Base-by-base conservation (phyloP, 2,113 vertebrate species). In the Gobiocypris rarus region DNA sequence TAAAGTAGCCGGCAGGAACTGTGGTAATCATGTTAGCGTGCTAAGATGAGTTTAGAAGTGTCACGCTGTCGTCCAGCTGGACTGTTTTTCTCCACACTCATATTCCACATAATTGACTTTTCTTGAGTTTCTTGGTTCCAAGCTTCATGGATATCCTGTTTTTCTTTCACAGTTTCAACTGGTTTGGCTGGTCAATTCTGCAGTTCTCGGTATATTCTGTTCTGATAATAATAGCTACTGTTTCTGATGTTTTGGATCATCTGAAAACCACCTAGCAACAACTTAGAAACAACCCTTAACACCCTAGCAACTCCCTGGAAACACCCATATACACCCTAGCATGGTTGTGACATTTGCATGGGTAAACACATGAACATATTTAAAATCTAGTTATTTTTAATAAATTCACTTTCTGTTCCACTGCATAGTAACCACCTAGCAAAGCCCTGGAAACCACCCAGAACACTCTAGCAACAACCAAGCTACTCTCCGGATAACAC, bases 1-100 rank as follows among this genome's bases (percentile, higher is more conserved):
- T 75, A 52, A 71, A 71, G 69, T 71, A 71, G 69, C 69, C 38
- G 69, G 69, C 38, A 71, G 69, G 69, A 75, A 75, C 48, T 75
- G 73, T 31, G 28, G 48, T 54, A 75, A 75, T 75, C 69, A 71
- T 3, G 38, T 71, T 71, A 75, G 71, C 24, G 14, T 13, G 71
- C 71, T 52, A 26, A 52, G 71, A 75, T 75, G 71, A 75, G 43
- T 75, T 75, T 75, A 75, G 14, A 75, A 50, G 71, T 50, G 45
- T 75, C 71, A 75, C 45, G 8, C 71, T 75, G 71, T 75, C n/a
- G 7, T 50, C 71, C 71, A 75, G 71, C 71, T 75, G 45, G 45
- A 75, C 71, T 52, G 71, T 74, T 75, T 75, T 45, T 75, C 45
- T 52, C 71, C 71, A 75, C 43, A 50, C 71, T 74, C 43, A 74